phyloP scores from a whole-genome alignment of 1,140 invertebrate genomes.

The Whitmania pigra region DNA sequence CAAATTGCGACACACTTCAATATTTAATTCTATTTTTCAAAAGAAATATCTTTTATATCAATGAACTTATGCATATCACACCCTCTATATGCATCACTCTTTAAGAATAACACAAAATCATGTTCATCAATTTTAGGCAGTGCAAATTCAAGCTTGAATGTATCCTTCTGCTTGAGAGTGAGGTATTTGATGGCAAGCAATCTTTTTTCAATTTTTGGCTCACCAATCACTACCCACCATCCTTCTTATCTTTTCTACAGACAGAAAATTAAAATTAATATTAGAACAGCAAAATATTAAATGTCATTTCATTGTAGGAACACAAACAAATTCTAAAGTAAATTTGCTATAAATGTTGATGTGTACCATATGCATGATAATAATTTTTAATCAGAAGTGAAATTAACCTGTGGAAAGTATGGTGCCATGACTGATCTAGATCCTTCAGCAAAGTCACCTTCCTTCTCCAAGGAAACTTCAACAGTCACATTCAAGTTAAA shows the following conservation, averaged over 20 bases:
- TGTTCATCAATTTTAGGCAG: conserved; percentile 61
- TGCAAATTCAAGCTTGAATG: conserved; percentile 87
- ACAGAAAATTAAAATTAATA: background rate
- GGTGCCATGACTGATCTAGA: conserved; percentile 90
- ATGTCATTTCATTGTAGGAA: too few species aligned
- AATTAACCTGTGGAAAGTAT: conserved; percentile 75
- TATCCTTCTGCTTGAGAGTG: conserved; percentile 80
- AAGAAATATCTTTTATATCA: conserved; percentile 62
- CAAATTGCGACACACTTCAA: too few species aligned
- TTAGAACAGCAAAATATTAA: conserved; percentile 7
- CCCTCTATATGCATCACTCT: conserved; percentile 96
- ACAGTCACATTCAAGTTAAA: conserved; percentile 60
- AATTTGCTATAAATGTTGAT: too few species aligned
- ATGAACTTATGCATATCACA: conserved; percentile 66
- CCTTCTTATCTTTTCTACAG: conserved; percentile 87
- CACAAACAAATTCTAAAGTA: too few species aligned
- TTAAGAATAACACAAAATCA: conserved; percentile 89
- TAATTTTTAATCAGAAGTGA: conserved; percentile 3
- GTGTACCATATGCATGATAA: too few species aligned
- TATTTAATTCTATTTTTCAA: too few species aligned
- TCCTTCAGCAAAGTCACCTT: conserved; percentile 95
- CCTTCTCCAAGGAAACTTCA: conserved; percentile 64
- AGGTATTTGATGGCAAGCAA: conserved; percentile 89
- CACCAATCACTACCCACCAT: conserved; percentile 99
- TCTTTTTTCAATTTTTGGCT: conserved; percentile 82